Conservation (phyloP, 1,140 invertebrate genomes). For the Alviniconcha marisindica region DNA sequence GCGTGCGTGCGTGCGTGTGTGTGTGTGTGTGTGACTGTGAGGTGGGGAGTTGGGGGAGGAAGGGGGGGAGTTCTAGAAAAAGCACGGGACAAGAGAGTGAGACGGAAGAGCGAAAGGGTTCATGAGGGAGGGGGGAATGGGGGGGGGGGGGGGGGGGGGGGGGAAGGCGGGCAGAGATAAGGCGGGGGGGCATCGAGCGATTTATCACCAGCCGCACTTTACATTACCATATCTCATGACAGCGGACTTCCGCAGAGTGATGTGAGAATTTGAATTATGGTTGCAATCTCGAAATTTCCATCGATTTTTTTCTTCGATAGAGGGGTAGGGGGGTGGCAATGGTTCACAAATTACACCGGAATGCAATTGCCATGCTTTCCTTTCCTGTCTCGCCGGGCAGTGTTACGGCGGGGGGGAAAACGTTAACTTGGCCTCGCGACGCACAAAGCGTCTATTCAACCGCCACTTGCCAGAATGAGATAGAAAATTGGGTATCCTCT, state of each 20-base stretch:
- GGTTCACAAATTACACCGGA: conserved; percentile 5
- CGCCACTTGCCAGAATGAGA: neutral
- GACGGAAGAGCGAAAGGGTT: too few relatives aligned
- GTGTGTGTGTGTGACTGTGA: conserved; percentile 5
- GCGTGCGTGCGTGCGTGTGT: conserved; percentile 17
- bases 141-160: neutral
- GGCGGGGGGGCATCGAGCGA: neutral
- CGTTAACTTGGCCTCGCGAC: neutral
- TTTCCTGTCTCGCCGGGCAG: neutral
- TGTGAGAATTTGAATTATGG: conserved; percentile 14
- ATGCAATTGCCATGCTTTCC: conserved; percentile 1
- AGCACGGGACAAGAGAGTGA: too few relatives aligned
- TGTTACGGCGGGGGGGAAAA: neutral
- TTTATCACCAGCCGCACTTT: neutral
- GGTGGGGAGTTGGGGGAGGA: neutral
- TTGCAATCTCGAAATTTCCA: conserved; percentile 16
- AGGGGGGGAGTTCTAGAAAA: too few relatives aligned
- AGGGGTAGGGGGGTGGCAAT: neutral
- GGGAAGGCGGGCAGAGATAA: too few relatives aligned
- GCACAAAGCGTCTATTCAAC: neutral
- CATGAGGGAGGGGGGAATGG: neutral
- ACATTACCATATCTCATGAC: neutral
- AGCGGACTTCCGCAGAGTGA: neutral
- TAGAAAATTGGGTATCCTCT: too few relatives aligned
- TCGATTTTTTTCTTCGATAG: too few relatives aligned